Conservation (phyloP, 2,888 invertebrate species). For the Mesoligia furuncula region DNA sequence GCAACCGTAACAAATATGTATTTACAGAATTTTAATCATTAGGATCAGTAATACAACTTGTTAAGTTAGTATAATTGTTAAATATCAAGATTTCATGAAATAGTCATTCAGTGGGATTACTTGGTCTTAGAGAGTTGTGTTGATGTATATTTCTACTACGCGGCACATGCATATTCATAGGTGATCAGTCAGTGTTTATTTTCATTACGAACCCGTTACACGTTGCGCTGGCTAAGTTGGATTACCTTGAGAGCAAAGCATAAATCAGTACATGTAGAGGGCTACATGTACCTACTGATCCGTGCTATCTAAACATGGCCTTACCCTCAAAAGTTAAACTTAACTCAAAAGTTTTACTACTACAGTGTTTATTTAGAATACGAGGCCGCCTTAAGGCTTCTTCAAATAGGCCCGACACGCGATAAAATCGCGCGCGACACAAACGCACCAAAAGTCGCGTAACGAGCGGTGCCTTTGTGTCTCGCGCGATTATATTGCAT, state of each 20-base stretch:
- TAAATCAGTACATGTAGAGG: neutral
- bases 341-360: neutral
- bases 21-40: no score
- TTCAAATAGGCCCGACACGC: no score
- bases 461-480: no score
- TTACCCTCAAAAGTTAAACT: neutral
- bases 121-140: no score
- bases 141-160: neutral
- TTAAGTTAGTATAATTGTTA: no score
- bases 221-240: neutral
- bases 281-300: neutral
- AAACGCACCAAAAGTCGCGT: no score
- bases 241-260: conserved; percentile 3
- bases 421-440: no score
- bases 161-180: neutral
- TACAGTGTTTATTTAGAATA: neutral
- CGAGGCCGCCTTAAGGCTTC: neutral
- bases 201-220: conserved; percentile 10
- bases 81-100: no score
- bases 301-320: neutral
- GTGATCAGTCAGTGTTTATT: conserved; percentile 16
- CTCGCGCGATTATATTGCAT: no score
- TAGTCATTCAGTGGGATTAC: no score
- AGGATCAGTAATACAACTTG: no score
- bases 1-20: no score